Base-by-base conservation (phyloP, 2,113 vertebrate genomes). In the Fregata magnificens region DNA sequence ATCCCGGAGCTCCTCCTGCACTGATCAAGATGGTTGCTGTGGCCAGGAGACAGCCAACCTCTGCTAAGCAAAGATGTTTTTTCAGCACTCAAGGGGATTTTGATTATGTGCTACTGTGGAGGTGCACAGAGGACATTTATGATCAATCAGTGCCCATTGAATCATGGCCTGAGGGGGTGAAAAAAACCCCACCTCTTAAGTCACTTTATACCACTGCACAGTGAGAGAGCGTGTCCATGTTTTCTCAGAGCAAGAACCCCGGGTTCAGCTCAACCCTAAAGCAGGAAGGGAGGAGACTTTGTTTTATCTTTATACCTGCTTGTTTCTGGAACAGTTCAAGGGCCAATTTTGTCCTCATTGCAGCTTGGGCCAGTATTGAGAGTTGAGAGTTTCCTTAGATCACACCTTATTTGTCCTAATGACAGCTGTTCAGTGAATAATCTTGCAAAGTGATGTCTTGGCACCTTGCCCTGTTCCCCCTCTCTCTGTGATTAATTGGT, bases 371-470 rank as follows among this genome's bases (percentile, higher is more conserved):
- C 78, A 91, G 31, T 77, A 66, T 11, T 38, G 42, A 58, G 58
- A 72, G 70, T 44, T 38, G 78, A 76, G 55, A 81, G 40, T 74
- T 91, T 91, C 67, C 67, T 90, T 71, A 91, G 86, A 80, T 96
- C 84, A 81, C 87, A 96, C 73, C 20, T 94, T 66, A 66, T 90
- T 93, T 87, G 82, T 90, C 66, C 78, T 74, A 71, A 85, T 86
- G 79, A 71, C 71, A 93, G 78, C 58, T 83, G 38, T 70, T 94
- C 82, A 52, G 66, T 82, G 89, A 93, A 91, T 88, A 93, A 96
- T 97, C 95, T 86, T 95, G 71, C 71, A 88, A 95, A 97, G 94
- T 94, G 94, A 94, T 95, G 67, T 83, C 67, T 96, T 96, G 93
- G 97, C 91, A 88, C 26, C 47, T 88, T 70, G 86, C 84, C 93